Conservation (phyloP, 1,140 invertebrate genomes). For the Hyles euphorbiae region DNA sequence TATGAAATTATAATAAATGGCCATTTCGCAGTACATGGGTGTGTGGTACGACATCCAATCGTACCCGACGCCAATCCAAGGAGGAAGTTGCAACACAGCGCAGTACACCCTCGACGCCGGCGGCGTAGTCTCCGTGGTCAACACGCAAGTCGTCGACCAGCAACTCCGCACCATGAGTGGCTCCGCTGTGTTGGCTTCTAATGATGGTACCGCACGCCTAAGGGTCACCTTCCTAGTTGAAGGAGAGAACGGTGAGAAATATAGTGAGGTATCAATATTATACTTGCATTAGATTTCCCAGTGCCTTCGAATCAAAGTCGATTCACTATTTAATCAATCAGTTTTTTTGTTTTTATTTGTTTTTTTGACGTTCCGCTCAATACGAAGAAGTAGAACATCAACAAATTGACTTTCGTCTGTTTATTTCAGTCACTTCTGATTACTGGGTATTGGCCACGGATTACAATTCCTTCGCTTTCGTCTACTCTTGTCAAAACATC, state of each 20-base stretch:
- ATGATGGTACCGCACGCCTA: constrained; percentile 41
- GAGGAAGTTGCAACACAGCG: constrained; percentile 42
- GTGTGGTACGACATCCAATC: constrained; percentile 60
- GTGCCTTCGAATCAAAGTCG: too few species aligned
- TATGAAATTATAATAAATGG: not conserved
- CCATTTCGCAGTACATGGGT: constrained; percentile 44
- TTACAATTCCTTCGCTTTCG: constrained; percentile 35
- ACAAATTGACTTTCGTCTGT: not conserved
- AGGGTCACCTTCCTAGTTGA: constrained; percentile 46
- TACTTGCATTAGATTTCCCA: too few species aligned
- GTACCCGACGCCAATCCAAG: constrained; percentile 51
- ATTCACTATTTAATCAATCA: too few species aligned
- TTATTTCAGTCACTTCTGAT: constrained; percentile 33
- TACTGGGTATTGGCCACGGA: constrained; percentile 49
- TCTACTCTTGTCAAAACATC: constrained; percentile 42
- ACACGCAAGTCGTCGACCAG: constrained; percentile 49
- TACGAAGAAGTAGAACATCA: too few species aligned
- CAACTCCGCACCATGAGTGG: constrained; percentile 35
- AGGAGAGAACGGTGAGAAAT: constrained; percentile 41
- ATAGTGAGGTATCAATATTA: too few species aligned
- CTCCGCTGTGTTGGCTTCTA: constrained; percentile 29
- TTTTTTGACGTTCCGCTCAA: too few species aligned
- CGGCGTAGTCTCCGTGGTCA: constrained; percentile 35
- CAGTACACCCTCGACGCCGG: constrained; percentile 25
- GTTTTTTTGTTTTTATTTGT: too few species aligned